phyloP scores from a whole-genome alignment of 2,113 vertebrate genomes.

The Kobus ellipsiprymnus region DNA sequence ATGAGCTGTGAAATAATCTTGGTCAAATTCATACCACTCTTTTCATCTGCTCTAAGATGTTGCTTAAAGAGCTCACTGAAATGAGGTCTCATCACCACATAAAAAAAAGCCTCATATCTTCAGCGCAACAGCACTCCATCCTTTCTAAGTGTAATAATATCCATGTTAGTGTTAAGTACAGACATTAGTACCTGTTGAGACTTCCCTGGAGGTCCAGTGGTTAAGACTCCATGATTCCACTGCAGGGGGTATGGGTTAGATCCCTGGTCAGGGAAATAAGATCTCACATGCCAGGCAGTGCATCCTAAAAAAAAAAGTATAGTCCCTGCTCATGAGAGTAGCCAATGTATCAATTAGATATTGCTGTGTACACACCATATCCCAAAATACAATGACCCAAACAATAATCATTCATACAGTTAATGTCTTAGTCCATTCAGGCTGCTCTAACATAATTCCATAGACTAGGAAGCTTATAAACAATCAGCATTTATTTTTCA shows the following conservation, averaged over 20 bases:
- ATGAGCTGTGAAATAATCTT: fast-evolving
- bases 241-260: neutral
- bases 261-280: neutral
- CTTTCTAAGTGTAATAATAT: neutral
- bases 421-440: neutral
- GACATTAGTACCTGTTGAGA: neutral
- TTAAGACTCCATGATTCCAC: neutral
- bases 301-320: neutral
- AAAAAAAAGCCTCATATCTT: neutral
- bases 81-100: neutral
- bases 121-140: neutral
- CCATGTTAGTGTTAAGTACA: neutral
- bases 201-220: neutral
- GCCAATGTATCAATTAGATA: neutral
- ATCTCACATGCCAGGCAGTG: neutral
- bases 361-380: neutral
- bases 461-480: neutral
- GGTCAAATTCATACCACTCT: neutral
- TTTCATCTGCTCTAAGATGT: too few species aligned
- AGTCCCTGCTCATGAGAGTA: neutral
- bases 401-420: neutral
- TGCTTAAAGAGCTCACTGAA: neutral
- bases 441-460: neutral
- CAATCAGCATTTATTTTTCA: neutral
- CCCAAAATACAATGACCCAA: neutral